A percentile compares a stretch with the other conserved stretches of the same genome.
Conservation (phyloP, 1,140 invertebrate species). For the Drosophila sechellia region DNA sequence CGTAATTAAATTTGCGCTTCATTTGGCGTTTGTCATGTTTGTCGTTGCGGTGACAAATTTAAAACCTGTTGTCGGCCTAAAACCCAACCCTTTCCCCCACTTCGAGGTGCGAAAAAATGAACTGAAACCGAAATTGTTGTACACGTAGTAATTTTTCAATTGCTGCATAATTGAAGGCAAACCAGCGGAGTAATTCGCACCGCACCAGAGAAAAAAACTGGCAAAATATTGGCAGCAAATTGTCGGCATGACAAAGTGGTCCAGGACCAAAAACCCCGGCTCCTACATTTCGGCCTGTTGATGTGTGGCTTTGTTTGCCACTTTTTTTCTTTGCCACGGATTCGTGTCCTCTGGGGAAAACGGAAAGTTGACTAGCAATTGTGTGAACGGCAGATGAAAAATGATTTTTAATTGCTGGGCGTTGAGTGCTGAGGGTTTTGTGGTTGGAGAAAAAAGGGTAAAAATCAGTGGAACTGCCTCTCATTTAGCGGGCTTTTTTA, state of each 20-base stretch:
- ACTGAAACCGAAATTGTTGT: conserved; percentile 59
- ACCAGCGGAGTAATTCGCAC: conserved; percentile 6
- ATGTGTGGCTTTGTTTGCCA: conserved; percentile 69
- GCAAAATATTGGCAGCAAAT: conserved; percentile 79
- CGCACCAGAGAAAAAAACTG: conserved; percentile 31
- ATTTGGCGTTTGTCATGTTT: conserved; percentile 76
- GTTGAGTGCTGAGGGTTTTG: conserved; percentile 56
- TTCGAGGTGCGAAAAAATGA: conserved; percentile 2
- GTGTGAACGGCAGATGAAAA: conserved; percentile 49
- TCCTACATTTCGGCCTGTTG: conserved; percentile 55
- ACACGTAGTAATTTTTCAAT: conserved; percentile 84
- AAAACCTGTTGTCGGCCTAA: conserved; percentile 65
- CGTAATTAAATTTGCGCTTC: conserved; percentile 82
- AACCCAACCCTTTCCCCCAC: conserved; percentile 27
- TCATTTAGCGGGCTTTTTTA: conserved; percentile 33
- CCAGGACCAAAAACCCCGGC: conserved; percentile 7
- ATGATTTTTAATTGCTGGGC: conserved; percentile 73
- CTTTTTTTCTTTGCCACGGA: conserved; percentile 13
- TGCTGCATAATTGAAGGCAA: conserved; percentile 80
- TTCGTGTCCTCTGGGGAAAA: conserved; percentile 38
- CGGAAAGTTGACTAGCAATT: conserved; percentile 64
- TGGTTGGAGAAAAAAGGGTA: conserved; percentile 18
- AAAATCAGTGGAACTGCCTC: conserved; percentile 16
- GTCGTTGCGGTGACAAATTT: conserved; percentile 79
- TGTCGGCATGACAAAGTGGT: conserved; percentile 55